Conservation (phyloP, 2,797 vertebrate species). For the Galagoides demidoff region DNA sequence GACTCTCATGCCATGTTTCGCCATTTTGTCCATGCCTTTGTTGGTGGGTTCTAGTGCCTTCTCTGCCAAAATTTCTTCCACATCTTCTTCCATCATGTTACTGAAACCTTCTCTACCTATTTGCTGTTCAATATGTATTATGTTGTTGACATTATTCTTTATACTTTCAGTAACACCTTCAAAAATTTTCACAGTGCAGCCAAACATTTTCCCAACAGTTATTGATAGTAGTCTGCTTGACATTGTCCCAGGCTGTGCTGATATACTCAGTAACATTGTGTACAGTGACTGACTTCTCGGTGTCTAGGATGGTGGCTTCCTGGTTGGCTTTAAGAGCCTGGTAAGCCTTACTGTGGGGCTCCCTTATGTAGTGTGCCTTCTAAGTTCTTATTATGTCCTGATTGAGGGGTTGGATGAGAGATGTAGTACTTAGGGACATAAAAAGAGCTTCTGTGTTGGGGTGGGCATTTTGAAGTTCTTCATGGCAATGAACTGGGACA, state of each 20-base stretch:
- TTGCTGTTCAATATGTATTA: not conserved
- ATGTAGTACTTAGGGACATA: not conserved
- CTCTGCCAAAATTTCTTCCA: not conserved
- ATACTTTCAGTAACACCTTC: not conserved
- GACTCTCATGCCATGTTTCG: not conserved
- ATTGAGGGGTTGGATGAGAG: not conserved
- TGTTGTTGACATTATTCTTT: not conserved
- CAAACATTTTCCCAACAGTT: not conserved
- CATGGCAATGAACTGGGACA: not conserved
- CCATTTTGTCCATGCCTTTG: not conserved
- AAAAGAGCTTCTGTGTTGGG: not conserved
- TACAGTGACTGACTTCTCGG: not conserved
- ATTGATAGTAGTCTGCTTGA: not conserved
- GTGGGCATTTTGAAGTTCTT: conserved; percentile 39
- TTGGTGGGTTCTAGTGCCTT: not conserved
- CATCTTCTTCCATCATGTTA: not conserved
- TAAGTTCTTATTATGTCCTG: not conserved
- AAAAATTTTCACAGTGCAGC: not conserved
- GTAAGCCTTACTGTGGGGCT: not conserved
- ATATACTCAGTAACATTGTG: not conserved
- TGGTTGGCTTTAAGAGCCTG: not conserved
- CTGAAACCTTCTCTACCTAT: not conserved
- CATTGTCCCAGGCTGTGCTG: not conserved
- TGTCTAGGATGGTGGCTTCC: not conserved
- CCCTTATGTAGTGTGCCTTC: not conserved